phyloP scores from a whole-genome alignment of 92 coral and sea anemone genomes.

The Blastomussa wellsi region DNA sequence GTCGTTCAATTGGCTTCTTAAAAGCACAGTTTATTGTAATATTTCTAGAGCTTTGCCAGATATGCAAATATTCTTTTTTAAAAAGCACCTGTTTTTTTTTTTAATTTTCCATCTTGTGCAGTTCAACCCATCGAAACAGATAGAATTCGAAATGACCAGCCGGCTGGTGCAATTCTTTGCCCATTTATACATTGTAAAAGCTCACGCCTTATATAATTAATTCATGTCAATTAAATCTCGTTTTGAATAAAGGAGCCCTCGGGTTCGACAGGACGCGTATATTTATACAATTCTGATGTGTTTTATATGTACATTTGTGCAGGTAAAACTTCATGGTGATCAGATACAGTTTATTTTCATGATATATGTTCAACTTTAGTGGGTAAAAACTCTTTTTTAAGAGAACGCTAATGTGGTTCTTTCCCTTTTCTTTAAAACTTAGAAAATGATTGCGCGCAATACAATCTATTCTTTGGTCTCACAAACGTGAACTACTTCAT shows the following conservation, averaged over 20 bases:
- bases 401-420: too few relatives aligned
- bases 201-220: background rate
- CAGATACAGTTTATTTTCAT: background rate
- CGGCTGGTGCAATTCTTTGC: background rate
- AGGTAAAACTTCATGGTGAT: background rate
- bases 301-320: background rate
- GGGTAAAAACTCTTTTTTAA: too few relatives aligned
- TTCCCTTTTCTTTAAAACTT: too few relatives aligned
- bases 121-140: background rate
- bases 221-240: background rate
- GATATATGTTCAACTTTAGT: background rate
- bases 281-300: background rate
- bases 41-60: conserved; percentile 16
- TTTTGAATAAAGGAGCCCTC: background rate
- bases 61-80: conserved; percentile 20
- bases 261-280: background rate
- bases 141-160: background rate
- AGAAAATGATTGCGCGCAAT: too few relatives aligned
- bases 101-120: background rate
- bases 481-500: too few relatives aligned
- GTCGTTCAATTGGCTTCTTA: conserved; percentile 20
- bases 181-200: background rate
- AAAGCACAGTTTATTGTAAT: conserved; percentile 16
- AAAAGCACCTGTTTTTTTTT: conserved; percentile 22
- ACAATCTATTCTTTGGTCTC: too few relatives aligned